Evolutionary conservation across 1,140 invertebrate genomes (phyloP).

Genomic region (Parasteatoda tepidariorum): DNA sequence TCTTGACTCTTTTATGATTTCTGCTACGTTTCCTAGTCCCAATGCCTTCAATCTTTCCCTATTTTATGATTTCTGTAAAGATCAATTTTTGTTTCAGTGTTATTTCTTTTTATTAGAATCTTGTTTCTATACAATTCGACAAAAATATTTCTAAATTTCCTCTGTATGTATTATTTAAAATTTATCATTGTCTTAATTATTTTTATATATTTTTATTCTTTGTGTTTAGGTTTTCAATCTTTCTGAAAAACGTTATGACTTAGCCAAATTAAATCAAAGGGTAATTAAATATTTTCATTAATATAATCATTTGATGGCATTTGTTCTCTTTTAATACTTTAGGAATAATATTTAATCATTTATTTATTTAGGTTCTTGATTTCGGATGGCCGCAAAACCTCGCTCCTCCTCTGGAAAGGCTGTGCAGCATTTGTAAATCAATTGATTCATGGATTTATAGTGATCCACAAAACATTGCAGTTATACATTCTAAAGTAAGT

Average conservation of each 20-base stretch:
- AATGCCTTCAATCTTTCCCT: no score
- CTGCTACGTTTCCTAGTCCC: no score
- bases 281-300: conserved; percentile 60
- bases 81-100: no score
- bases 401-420: conserved; percentile 87
- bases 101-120: no score
- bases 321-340: neutral
- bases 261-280: conserved; percentile 70
- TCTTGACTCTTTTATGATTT: no score
- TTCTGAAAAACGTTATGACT: conserved; percentile 78
- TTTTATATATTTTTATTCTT: neutral
- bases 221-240: conserved; percentile 85
- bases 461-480: conserved; percentile 81
- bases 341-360: neutral
- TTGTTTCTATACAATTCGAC: no score
- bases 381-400: conserved; percentile 87
- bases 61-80: no score
- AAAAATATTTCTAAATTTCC: no score
- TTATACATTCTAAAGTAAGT: conserved; percentile 86
- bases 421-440: conserved; percentile 91
- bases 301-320: neutral
- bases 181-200: neutral
- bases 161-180: no score
- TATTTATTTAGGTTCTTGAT: conserved; percentile 72
- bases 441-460: conserved; percentile 90